phyloP scores from a whole-genome alignment of 2,113 vertebrate species.

The Albula goreensis region DNA sequence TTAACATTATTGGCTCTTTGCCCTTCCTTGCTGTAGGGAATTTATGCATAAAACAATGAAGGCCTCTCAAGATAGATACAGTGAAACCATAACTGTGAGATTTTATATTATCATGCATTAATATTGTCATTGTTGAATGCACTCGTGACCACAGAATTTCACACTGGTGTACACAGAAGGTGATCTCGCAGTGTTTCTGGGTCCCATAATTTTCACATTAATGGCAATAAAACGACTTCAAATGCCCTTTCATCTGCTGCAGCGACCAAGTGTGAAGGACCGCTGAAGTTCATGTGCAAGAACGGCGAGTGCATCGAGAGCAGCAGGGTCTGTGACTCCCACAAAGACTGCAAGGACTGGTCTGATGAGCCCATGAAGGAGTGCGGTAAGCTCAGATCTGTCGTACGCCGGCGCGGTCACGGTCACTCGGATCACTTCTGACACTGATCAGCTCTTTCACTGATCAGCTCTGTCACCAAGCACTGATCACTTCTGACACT shows the following conservation, averaged over 20 bases:
- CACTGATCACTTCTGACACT: background rate
- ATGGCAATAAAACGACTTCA: constrained; percentile 15
- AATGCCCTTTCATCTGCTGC: constrained; percentile 36
- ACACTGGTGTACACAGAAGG: background rate
- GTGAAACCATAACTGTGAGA: background rate
- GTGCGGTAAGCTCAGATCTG: constrained; percentile 79
- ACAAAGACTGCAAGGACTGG: constrained; percentile 94
- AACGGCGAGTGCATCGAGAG: constrained; percentile 93
- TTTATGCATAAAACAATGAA: background rate
- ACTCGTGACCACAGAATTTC: background rate
- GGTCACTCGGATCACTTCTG: background rate
- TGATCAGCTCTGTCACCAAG: background rate
- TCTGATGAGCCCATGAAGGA: constrained; percentile 94
- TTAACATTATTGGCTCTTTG: background rate
- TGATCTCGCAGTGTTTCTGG: background rate
- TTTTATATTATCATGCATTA: background rate
- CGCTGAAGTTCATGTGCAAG: constrained; percentile 89
- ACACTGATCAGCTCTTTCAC: background rate
- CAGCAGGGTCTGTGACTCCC: constrained; percentile 89
- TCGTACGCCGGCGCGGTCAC: too few relatives aligned
- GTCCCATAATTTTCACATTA: background rate
- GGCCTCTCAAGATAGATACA: background rate
- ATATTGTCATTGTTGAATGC: background rate
- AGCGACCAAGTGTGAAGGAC: constrained; percentile 88
- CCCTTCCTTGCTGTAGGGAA: constrained; percentile 1